These are phyloP conservation scores for Chiloscyllium plagiosum DNA, from an alignment of 2,113 vertebrate species.

Conservation along the genomic window DNA sequence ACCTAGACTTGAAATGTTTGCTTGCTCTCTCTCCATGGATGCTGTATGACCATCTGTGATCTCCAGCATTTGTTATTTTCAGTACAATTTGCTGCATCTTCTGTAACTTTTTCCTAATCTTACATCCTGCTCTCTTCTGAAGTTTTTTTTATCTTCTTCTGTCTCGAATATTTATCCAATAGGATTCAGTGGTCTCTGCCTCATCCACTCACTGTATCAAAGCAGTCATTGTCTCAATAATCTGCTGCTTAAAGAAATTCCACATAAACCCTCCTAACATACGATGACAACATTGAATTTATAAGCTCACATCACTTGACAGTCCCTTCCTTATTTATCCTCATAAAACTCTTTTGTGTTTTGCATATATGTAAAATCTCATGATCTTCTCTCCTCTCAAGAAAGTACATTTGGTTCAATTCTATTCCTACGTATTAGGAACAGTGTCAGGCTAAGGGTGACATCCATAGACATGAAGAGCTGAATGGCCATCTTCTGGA, in stretches of 20 bases:
- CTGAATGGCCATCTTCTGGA: too few relatives aligned
- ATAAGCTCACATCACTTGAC: not conserved
- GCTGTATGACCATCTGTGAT: too few relatives aligned
- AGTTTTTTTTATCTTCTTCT: not conserved
- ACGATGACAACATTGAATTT: not conserved
- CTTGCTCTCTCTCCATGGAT: too few relatives aligned
- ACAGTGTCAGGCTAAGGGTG: not conserved
- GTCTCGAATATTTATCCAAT: slow-evolving; percentile 4
- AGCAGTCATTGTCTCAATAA: not conserved
- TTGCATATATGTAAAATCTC: not conserved
- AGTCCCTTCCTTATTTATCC: not conserved
- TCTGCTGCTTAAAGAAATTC: not conserved
- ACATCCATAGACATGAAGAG: too few relatives aligned
- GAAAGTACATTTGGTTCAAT: not conserved
- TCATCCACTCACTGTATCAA: not conserved
- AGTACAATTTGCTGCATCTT: too few relatives aligned
- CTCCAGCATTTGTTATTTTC: too few relatives aligned
- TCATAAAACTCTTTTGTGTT: not conserved
- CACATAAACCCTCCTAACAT: not conserved
- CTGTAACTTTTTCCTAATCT: not conserved
- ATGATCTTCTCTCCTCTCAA: not conserved
- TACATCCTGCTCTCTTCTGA: not conserved
- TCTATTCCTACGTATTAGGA: not conserved
- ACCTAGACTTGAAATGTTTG: too few relatives aligned
- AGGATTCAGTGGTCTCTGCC: not conserved